Evolutionary conservation across 2,888 invertebrate species (phyloP).

Genomic region (Orthonevra nobilis): DNA sequence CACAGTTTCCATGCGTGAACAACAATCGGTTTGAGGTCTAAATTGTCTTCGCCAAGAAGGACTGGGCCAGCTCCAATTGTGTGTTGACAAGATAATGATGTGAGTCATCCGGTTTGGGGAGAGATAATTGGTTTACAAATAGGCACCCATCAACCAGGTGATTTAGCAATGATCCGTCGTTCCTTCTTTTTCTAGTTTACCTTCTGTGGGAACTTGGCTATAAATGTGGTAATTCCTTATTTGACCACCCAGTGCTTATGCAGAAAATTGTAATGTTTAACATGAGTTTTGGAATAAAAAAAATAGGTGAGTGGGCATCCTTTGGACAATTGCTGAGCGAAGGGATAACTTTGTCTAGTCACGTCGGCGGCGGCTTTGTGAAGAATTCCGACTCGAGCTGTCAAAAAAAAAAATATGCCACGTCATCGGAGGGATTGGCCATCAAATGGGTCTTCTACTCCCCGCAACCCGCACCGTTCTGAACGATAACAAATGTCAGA

Average conservation of each 20-base stretch:
- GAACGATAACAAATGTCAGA: constrained; percentile 25
- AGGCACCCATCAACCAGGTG: constrained; percentile 70
- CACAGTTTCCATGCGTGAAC: constrained; percentile 61
- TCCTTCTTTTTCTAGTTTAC: neutral
- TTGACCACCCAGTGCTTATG: constrained; percentile 41
- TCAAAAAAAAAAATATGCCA: constrained; percentile 43
- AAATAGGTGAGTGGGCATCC: no score
- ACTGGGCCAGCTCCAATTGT: constrained; percentile 29
- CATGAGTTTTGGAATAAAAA: constrained; percentile 49
- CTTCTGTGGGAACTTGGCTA: constrained; percentile 32
- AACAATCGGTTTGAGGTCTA: constrained; percentile 68
- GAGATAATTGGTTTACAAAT: constrained; percentile 70
- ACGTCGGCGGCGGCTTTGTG: constrained; percentile 42
- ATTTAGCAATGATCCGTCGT: constrained; percentile 65
- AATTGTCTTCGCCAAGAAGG: constrained; percentile 53
- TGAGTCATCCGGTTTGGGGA: constrained; percentile 67
- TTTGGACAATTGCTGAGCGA: neutral
- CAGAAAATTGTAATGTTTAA: constrained; percentile 15
- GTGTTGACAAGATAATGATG: constrained; percentile 70
- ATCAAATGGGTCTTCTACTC: neutral
- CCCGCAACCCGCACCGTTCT: neutral
- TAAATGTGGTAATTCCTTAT: neutral
- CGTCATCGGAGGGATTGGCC: constrained; percentile 53
- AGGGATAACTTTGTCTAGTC: constrained; percentile 41
- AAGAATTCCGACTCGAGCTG: constrained; percentile 37